A percentile compares a stretch with the other conserved stretches of the same genome.
These are phyloP conservation scores for Sakesphorus luctuosus DNA, from an alignment of 2,113 vertebrate genomes.

Conservation along the genomic window DNA sequence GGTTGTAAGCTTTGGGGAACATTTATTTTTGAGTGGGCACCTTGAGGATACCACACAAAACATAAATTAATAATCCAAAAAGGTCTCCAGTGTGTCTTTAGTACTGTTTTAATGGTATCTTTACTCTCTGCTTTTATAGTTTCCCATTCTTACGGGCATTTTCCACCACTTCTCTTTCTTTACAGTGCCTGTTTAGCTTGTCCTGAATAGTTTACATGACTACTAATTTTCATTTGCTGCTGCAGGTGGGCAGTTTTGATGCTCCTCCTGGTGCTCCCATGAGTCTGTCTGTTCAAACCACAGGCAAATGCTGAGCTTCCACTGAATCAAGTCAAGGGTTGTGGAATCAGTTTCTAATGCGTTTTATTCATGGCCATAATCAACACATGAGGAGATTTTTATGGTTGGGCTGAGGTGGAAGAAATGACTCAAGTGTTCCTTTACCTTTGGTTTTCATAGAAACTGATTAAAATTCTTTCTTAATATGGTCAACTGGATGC, in stretches of 20 bases:
- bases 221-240: neutral
- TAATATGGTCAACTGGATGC: neutral
- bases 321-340: neutral
- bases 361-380: neutral
- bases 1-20: neutral
- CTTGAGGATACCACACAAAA: neutral
- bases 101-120: neutral
- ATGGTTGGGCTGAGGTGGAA: neutral
- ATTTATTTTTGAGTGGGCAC: neutral
- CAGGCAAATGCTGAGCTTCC: conserved; percentile 9
- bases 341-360: neutral
- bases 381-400: neutral
- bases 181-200: neutral
- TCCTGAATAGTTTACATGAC: neutral
- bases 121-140: neutral
- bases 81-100: neutral
- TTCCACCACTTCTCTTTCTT: neutral
- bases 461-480: neutral
- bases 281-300: neutral
- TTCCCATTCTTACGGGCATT: neutral
- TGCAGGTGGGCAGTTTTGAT: neutral
- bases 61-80: neutral
- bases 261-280: neutral
- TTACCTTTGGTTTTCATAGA: neutral
- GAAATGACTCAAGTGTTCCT: neutral